Base-by-base conservation (phyloP, 2,797 vertebrate species). In the Urophycis tenuis region DNA sequence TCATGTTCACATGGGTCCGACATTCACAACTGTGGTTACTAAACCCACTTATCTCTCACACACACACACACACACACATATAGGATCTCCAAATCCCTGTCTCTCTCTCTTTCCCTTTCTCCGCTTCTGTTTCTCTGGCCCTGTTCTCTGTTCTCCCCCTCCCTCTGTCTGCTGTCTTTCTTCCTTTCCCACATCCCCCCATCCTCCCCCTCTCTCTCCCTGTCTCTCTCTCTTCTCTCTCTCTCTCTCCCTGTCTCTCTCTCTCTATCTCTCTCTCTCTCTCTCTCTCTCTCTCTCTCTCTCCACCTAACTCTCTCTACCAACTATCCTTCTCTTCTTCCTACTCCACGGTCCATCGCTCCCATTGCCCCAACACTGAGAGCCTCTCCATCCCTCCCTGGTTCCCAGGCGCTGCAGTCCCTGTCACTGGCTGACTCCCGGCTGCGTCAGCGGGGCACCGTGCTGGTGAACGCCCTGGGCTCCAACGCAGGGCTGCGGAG, bases 391-490 rank as follows among this genome's bases (percentile, higher is more conserved):
- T 3, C 14, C 73, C 22, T 34, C 7, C 29, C 7, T 10, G 22
- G 3, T 25, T 2, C 53, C 5, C 86, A 97, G 96, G 94, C 89
- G 76, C 90, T 97, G 80, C 95, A 96, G 89, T 94, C 95, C 1
- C 91, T 97, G 73, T 97, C 96, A 0, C 88, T 97, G 74, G 92
- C 94, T 0, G 95, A 97, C 87, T 97, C 96, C 0, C 90, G 95
- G 77, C 90, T 97, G 41, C 95, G 96, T 77, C 94, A 95, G 32
- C 92, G 94, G 11, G 95, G 95, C 80, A 95, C 94, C 0, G 93
- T 97, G 85, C 92, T 97, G 72, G 94, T 97, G 80, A 97, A 97
- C 0, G 94, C 95, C 5, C 91, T 97, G 78, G 96, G 96, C 82
- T 96, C 95, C 87, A 97, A 97, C 71, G 86, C 95, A 7, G 96